Evolutionary conservation across 2,888 invertebrate species (phyloP).

Genomic region (Dromius quadrimaculatus): DNA sequence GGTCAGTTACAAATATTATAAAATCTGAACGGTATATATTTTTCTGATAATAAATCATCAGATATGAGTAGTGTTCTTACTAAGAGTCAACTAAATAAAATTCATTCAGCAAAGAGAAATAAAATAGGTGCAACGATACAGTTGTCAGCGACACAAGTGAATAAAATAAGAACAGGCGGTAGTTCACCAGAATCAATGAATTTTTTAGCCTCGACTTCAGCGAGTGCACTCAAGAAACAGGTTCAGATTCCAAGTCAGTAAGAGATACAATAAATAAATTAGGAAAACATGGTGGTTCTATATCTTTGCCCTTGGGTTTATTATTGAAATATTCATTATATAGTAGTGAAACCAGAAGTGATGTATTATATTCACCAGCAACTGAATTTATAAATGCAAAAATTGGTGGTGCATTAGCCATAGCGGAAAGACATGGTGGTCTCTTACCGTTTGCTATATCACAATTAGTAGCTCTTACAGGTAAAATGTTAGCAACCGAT

Average conservation of each 20-base stretch:
- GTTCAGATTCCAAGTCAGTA: neutral
- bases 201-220: neutral
- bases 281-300: no score
- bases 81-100: no score
- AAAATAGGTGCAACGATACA: no score
- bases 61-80: no score
- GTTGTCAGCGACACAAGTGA: neutral
- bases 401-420: neutral
- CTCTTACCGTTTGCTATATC: no score
- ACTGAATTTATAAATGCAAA: no score
- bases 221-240: neutral
- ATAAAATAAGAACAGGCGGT: neutral
- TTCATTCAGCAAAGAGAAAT: no score
- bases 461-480: no score
- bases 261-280: neutral
- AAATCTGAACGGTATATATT: constrained; percentile 53
- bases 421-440: no score
- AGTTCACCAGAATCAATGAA: no score
- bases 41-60: no score
- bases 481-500: no score
- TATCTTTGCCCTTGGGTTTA: neutral
- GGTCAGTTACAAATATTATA: constrained; percentile 52
- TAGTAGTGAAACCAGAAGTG: neutral
- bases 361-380: neutral
- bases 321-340: neutral